These are phyloP conservation scores for Coelopa pilipes DNA, from an alignment of 2,888 invertebrate species.

Conservation along the genomic window DNA sequence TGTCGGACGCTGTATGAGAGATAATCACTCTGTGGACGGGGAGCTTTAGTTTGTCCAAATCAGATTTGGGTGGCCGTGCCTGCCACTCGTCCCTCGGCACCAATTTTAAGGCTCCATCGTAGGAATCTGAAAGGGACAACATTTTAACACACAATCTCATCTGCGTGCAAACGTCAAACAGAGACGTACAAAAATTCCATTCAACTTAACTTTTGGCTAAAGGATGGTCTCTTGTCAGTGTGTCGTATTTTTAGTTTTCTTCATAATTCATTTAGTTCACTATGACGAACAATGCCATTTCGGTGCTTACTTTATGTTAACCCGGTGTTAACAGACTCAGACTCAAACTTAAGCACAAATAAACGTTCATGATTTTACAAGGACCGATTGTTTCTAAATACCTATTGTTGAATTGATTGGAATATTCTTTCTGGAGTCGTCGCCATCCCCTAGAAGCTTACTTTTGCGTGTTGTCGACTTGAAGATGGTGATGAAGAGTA, in stretches of 20 bases:
- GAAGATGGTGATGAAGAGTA: conserved; percentile 51
- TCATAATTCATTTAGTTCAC: neutral
- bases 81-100: conserved; percentile 74
- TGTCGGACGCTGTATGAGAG: conserved; percentile 74
- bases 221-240: neutral
- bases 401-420: conserved; percentile 68
- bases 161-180: neutral
- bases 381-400: conserved; percentile 47
- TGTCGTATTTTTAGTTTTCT: neutral
- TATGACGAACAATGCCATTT: no score
- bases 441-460: conserved; percentile 64
- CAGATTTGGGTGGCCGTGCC: conserved; percentile 71
- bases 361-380: neutral
- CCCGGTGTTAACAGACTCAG: neutral
- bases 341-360: neutral
- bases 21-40: conserved; percentile 72
- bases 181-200: conserved; percentile 52
- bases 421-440: conserved; percentile 65
- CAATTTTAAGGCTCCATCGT: conserved; percentile 66
- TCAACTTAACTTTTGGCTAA: conserved; percentile 54
- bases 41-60: conserved; percentile 66
- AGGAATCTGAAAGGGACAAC: conserved; percentile 14
- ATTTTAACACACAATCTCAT: neutral
- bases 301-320: neutral
- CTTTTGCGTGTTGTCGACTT: conserved; percentile 54